Percentiles rank a stretch among this genome's conserved stretches.
Conservation (phyloP, 1,140 invertebrate genomes). For the Drosophila bifasciata region DNA sequence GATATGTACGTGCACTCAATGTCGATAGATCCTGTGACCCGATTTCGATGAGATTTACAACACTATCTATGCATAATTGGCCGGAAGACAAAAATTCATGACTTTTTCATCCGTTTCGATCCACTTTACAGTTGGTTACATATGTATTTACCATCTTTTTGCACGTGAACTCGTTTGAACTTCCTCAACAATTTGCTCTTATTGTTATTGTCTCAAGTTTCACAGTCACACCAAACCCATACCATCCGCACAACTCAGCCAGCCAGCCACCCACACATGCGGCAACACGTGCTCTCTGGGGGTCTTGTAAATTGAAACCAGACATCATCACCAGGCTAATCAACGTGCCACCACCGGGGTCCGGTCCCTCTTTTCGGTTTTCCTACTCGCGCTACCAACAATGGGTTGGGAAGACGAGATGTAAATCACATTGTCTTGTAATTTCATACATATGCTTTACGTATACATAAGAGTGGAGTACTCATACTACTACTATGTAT, state of each 20-base stretch:
- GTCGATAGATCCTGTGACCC: too few relatives aligned
- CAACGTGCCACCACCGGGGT: constrained; percentile 28
- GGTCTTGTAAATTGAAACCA: constrained; percentile 70
- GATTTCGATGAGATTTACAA: too few relatives aligned
- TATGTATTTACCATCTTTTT: constrained; percentile 13
- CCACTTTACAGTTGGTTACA: constrained; percentile 8
- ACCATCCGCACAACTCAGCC: constrained; percentile 14
- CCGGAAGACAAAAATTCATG: background rate
- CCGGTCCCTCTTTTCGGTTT: background rate
- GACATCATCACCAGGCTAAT: constrained; percentile 40
- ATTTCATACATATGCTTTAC: constrained; percentile 70
- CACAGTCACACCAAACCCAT: constrained; percentile 38
- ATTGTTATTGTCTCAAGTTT: constrained; percentile 73
- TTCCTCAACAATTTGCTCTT: constrained; percentile 60
- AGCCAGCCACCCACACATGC: constrained; percentile 36
- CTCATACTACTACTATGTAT: constrained; percentile 1
- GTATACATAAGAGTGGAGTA: too few relatives aligned
- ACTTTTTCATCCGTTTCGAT: background rate
- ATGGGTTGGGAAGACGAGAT: constrained; percentile 41
- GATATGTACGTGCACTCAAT: too few relatives aligned
- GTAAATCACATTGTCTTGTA: constrained; percentile 72
- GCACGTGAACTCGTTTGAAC: constrained; percentile 74
- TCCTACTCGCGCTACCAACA: constrained; percentile 29
- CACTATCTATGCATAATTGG: too few relatives aligned
- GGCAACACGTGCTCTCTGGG: constrained; percentile 60